Base-by-base conservation (phyloP, 2,113 vertebrate species). In the Euleptes europaea region DNA sequence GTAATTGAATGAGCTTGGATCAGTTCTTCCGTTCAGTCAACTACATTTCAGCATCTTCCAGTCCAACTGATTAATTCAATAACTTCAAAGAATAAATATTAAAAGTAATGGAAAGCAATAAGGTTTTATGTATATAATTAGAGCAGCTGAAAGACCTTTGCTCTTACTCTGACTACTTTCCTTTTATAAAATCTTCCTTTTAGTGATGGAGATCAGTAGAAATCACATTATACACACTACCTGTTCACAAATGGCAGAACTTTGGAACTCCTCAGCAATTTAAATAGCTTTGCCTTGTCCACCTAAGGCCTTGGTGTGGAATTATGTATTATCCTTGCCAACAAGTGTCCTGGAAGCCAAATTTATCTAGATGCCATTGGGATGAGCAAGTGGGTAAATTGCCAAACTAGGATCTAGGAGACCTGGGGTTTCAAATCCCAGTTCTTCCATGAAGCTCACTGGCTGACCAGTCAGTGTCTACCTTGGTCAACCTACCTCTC, bases 51-150 rank as follows among this genome's bases (percentile, higher is more conserved):
- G 4, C 17, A 28, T 72, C 42, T 86, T 87, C 7, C 66, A 13
- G 5, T 66, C 5, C 70, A 17, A 81, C 86, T 76, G 3, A 4
- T 82, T 85, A 80, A 33, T 63, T 86, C 81, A 78, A 40, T 44
- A 67, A 1, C 66, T 6, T 80, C 84, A 78, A 73, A 88, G 84
- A 89, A 85, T 85, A 80, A 85, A 85, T 85, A 85, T 80, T 49
- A 70, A 86, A 87, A 87, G 75, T 1, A 84, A 60, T 17, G 66
- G 0, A 76, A 31, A 87, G 88, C 78, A 91, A 33, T 0, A 80
- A 70, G 38, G 83, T 84, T 54, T 73, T 3, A 72, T 9, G 77
- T 85, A 70, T 78, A 26, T n/a, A 1, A 49, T 79, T 66, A 82
- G 3, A n/a, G 7, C 79, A 21, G 17, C 3, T 11, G 77, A 88